Evolutionary conservation across 2,888 invertebrate species (phyloP).

Genomic region (Phyllotreta cruciferae): DNA sequence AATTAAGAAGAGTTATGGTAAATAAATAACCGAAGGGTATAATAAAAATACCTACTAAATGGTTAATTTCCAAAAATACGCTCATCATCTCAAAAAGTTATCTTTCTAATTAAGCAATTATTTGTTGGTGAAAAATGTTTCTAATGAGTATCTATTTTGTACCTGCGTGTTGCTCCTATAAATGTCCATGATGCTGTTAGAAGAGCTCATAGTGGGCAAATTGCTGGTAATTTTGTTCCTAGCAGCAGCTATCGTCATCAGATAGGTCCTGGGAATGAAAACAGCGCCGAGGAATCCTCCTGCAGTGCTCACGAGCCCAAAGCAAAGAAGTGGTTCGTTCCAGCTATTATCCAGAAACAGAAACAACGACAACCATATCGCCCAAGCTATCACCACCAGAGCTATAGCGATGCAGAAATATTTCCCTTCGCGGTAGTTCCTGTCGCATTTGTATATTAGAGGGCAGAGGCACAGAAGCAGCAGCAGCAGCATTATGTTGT

Average conservation of each 20-base stretch:
- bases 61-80: no score
- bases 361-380: conserved; percentile 66
- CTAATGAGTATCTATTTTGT: not conserved
- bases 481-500: conserved; percentile 68
- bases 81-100: no score
- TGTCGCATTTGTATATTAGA: conserved; percentile 68
- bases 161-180: conserved; percentile 58
- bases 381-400: conserved; percentile 66
- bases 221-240: conserved; percentile 67
- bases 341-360: conserved; percentile 62
- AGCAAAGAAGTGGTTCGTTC: conserved; percentile 67
- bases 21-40: no score
- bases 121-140: no score
- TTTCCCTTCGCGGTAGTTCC: conserved; percentile 74
- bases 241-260: conserved; percentile 70
- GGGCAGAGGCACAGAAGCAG: conserved; percentile 67
- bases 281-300: conserved; percentile 69
- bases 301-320: conserved; percentile 69
- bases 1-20: no score
- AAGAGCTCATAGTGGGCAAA: conserved; percentile 61
- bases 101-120: no score
- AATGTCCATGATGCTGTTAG: conserved; percentile 61
- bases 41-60: no score
- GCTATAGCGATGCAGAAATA: conserved; percentile 65
- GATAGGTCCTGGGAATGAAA: conserved; percentile 73